Percentiles rank a stretch among this genome's conserved stretches.
These are phyloP conservation scores for Cladorhizidae sp. DNA, from an alignment of 37 sponge, comb jelly and placozoan species.

Conservation along the genomic window DNA sequence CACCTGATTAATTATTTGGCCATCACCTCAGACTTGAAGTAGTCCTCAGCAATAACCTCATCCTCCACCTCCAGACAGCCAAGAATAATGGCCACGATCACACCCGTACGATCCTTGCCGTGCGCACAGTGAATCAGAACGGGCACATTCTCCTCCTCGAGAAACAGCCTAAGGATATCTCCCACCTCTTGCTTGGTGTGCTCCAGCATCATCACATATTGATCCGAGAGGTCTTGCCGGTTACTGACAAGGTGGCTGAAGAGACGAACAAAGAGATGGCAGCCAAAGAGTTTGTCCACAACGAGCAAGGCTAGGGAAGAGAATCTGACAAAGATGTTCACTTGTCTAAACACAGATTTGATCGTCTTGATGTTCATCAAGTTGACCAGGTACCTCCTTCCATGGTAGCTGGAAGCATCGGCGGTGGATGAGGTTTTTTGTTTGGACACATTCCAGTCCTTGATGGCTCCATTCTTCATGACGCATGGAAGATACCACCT, in stretches of 20 bases:
- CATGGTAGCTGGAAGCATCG: not conserved
- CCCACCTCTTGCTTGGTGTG: constrained; percentile 51
- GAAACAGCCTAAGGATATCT: constrained; percentile 56
- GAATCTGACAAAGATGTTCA: constrained; percentile 74
- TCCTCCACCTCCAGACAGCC: constrained; percentile 75
- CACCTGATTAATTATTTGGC: not conserved
- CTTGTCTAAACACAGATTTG: constrained; percentile 34
- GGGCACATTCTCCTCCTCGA: constrained; percentile 56
- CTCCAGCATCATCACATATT: constrained; percentile 82
- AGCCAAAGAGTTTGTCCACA: constrained; percentile 64
- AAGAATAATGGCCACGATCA: constrained; percentile 67
- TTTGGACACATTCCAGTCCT: constrained; percentile 30
- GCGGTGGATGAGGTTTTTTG: constrained; percentile 8
- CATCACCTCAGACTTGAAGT: constrained; percentile 75
- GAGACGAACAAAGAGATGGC: constrained; percentile 73
- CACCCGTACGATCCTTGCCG: constrained; percentile 89
- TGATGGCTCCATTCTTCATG: constrained; percentile 57
- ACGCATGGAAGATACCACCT: constrained; percentile 36
- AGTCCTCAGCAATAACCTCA: constrained; percentile 72
- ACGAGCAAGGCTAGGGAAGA: constrained; percentile 65
- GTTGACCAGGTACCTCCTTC: constrained; percentile 60
- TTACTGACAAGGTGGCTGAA: constrained; percentile 64
- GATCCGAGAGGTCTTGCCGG: constrained; percentile 36
- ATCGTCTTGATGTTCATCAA: constrained; percentile 75
- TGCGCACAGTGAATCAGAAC: constrained; percentile 87